phyloP scores from a whole-genome alignment of 2,797 vertebrate genomes.

The Melopsittacus undulatus region DNA sequence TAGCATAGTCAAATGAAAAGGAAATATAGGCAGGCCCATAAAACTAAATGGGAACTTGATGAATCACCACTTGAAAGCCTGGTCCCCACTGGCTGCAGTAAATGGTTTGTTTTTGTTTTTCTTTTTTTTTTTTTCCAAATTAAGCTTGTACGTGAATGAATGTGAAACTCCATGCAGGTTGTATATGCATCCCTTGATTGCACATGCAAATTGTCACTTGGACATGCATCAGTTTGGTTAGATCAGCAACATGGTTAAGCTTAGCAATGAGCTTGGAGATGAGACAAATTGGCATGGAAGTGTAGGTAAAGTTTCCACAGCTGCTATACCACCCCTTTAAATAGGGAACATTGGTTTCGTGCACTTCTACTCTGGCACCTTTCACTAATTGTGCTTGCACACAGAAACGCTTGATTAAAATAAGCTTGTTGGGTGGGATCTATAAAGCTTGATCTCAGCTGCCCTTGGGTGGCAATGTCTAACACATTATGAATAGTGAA shows the following conservation, averaged over 20 bases:
- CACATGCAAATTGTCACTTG: not conserved
- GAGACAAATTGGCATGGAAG: slow-evolving; percentile 1
- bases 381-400: not conserved
- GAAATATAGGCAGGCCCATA: slow-evolving; percentile 61
- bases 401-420: not conserved
- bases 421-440: not conserved
- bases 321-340: not conserved
- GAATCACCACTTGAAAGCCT: slow-evolving; percentile 70
- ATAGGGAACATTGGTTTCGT: not conserved
- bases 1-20: slow-evolving; percentile 62
- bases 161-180: not conserved
- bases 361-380: not conserved
- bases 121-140: not conserved
- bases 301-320: slow-evolving; percentile 10
- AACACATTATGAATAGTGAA: not conserved
- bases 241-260: not conserved
- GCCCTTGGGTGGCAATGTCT: not conserved
- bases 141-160: not conserved
- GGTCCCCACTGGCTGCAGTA: not conserved
- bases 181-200: not conserved
- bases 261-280: not conserved
- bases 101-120: not conserved
- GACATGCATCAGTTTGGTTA: not conserved
- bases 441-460: not conserved
- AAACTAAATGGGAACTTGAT: slow-evolving; percentile 64